phyloP scores from a whole-genome alignment of 2,797 vertebrate species.

The Apogon hyalosoma region DNA sequence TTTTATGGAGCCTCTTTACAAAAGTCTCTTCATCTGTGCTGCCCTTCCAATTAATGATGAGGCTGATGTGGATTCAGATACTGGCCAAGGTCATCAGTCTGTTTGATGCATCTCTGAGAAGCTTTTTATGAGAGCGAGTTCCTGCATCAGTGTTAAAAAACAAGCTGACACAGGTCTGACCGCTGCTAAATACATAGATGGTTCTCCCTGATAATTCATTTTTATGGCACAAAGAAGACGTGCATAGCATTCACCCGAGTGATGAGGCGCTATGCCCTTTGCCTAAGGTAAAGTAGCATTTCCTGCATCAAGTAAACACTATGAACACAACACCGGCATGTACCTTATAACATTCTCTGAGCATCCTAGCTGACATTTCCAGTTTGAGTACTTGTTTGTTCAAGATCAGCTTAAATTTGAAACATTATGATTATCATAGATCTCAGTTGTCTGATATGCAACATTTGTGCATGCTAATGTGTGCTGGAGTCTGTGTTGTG shows the following conservation, averaged over 20 bases:
- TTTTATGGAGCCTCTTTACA: constrained; percentile 41
- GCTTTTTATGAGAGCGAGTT: constrained; percentile 53
- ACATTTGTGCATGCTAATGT: no score
- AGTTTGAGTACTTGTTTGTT: no score
- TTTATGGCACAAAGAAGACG: constrained; percentile 33
- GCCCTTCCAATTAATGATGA: constrained; percentile 55
- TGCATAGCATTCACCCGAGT: constrained; percentile 14
- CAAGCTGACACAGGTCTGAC: constrained; percentile 40
- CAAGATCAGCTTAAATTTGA: no score
- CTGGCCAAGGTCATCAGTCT: constrained; percentile 62
- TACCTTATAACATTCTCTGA: no score
- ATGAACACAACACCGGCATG: neutral
- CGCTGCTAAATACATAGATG: constrained; percentile 42
- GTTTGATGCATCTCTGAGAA: constrained; percentile 45
- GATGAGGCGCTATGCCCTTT: constrained; percentile 8
- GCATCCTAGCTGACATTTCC: no score
- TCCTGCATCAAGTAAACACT: constrained; percentile 4
- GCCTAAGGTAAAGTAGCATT: constrained; percentile 31
- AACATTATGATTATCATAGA: no score
- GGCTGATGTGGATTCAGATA: constrained; percentile 70
- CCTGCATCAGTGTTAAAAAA: constrained; percentile 40
- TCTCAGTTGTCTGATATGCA: no score
- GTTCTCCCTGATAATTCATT: constrained; percentile 37
- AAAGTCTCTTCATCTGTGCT: constrained; percentile 45
- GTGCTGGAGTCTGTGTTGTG: no score